These are phyloP conservation scores for Raphicerus campestris DNA, from an alignment of 2,113 vertebrate species.

Conservation along the genomic window DNA sequence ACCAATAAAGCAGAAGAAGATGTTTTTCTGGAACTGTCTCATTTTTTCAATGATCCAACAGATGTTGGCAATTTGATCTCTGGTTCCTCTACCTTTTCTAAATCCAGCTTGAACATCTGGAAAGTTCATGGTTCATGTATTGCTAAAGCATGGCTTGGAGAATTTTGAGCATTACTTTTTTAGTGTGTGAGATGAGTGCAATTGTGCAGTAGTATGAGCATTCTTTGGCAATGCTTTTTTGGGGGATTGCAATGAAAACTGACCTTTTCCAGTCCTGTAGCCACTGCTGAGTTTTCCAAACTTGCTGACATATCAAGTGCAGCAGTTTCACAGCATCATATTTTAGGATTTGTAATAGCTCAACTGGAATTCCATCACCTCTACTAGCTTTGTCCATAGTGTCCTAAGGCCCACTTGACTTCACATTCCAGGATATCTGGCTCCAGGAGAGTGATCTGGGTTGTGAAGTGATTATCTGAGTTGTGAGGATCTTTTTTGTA, in stretches of 20 bases:
- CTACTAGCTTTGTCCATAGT: neutral
- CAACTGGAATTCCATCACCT: neutral
- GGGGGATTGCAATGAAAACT: rapidly evolving
- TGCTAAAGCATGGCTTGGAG: neutral
- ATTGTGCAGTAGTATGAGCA: neutral
- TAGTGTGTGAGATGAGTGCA: neutral
- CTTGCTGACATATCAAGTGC: neutral
- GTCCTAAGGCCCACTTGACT: neutral
- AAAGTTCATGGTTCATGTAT: neutral
- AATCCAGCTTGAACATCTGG: neutral
- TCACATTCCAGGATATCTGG: neutral
- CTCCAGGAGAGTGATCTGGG: neutral
- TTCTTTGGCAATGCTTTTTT: neutral
- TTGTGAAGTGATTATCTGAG: neutral
- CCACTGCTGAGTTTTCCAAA: neutral
- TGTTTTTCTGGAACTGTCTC: neutral
- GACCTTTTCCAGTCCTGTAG: neutral
- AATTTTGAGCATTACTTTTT: neutral
- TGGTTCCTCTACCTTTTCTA: neutral
- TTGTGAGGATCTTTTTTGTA: neutral
- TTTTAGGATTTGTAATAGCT: neutral
- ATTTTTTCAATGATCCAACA: neutral
- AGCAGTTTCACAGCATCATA: neutral
- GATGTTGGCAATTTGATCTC: neutral
- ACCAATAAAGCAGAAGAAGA: neutral